A percentile compares a stretch with the other conserved stretches of the same genome.
Conservation (phyloP, 1,140 invertebrate species). For the Gonatopus flavifemur region DNA sequence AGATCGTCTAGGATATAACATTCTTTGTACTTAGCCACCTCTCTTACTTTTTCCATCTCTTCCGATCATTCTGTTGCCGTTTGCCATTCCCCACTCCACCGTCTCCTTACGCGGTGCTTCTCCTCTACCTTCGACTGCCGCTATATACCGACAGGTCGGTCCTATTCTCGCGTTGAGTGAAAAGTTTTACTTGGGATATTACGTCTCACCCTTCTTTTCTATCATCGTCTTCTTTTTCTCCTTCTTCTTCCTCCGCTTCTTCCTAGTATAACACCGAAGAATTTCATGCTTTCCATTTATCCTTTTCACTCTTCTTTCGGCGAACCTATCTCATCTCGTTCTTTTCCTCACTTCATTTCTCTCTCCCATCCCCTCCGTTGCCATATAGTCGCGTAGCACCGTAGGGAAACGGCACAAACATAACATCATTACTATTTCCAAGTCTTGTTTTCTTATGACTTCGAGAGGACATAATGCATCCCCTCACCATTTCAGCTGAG, state of each 20-base stretch:
- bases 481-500: too few species aligned
- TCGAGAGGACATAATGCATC: slow-evolving; percentile 48
- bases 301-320: too few species aligned
- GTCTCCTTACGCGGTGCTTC: slow-evolving; percentile 21
- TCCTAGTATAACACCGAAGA: too few species aligned
- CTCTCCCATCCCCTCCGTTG: neutral
- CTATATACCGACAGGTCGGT: slow-evolving; percentile 16
- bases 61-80: slow-evolving; percentile 5
- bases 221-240: neutral
- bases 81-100: slow-evolving; percentile 2
- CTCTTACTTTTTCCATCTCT: slow-evolving; percentile 13
- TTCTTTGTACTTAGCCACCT: slow-evolving; percentile 42
- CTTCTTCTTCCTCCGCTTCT: slow-evolving; percentile 10
- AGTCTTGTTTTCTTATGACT: slow-evolving; percentile 55
- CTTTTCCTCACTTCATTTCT: slow-evolving; percentile 1
- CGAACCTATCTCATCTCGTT: too few species aligned
- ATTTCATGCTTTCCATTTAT: too few species aligned
- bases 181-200: slow-evolving; percentile 58
- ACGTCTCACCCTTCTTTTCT: slow-evolving; percentile 44
- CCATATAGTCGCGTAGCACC: slow-evolving; percentile 3
- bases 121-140: slow-evolving; percentile 22
- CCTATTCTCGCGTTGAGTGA: slow-evolving; percentile 54
- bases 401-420: slow-evolving; percentile 36
- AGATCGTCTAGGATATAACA: slow-evolving; percentile 47
- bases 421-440: slow-evolving; percentile 57